Base-by-base conservation (phyloP, 2,113 vertebrate genomes). In the Bubo bubo region DNA sequence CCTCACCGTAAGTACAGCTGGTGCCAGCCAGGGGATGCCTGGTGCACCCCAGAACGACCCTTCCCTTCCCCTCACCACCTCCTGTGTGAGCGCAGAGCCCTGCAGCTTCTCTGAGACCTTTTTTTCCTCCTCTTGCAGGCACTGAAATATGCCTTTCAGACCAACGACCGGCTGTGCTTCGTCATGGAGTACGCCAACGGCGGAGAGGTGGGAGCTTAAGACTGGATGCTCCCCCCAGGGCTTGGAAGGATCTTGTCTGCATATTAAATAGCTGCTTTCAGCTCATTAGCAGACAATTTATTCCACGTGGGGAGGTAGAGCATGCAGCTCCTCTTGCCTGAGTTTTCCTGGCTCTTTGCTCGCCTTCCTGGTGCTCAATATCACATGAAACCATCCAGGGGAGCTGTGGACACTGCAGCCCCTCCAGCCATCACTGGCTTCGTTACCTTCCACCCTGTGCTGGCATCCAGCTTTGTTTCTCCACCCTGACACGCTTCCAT, bases 151-250 rank as follows among this genome's bases (percentile, higher is more conserved):
- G 99, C 99, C 58, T 99, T 99, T 97, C 99, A 99, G 98, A 99
- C 99, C 8, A 98, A 98, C 0, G 99, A 99, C 96, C 98, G 99
- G 15, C 98, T 99, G 64, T 99, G 99, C 98, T 99, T 99, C 11
- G 99, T 99, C 93, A 99, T 99, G 99, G 99, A 99, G 77, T 99
- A 99, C 1, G 99, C 99, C 96, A 99, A 99, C 1, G 99, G 99
- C 1, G 99, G 99, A 10, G 99, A 99, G 98, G 99, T 99, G 82
- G 79, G 97, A 27, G 1, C 14, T 6, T 2, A 4, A 32, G 11
- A 43, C 32, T 19, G 20, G 2, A 3, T 3, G 11, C 52, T 43
- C 30, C 12, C 39, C 23, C 13, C 8, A 3, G 43, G 45, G 45
- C n/a, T 62, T 8, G n/a, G 43, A 19, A 20, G 30, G 37, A 24